These are phyloP conservation scores for Lobophora halterata DNA, from an alignment of 2,888 invertebrate species.

Conservation along the genomic window DNA sequence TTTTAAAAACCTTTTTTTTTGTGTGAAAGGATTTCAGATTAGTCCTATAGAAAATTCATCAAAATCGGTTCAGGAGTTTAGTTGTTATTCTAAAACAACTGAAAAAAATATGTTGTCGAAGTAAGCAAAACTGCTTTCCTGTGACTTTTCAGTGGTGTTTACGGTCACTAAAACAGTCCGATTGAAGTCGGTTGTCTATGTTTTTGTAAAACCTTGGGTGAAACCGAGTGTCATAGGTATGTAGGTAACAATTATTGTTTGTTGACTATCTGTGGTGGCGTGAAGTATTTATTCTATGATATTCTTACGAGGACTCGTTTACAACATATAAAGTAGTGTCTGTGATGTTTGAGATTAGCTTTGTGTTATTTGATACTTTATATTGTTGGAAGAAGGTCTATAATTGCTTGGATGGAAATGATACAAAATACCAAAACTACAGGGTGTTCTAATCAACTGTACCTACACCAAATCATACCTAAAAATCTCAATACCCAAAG, in stretches of 20 bases:
- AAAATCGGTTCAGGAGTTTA: too few species aligned
- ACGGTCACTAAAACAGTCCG: too few species aligned
- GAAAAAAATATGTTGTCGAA: too few species aligned
- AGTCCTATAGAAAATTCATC: too few species aligned
- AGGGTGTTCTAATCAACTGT: too few species aligned
- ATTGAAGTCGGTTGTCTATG: not conserved
- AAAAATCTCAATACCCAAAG: too few species aligned
- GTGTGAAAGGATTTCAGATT: too few species aligned
- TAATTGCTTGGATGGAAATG: constrained; percentile 10
- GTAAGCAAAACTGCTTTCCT: too few species aligned
- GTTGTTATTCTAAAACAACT: too few species aligned
- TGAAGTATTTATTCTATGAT: constrained; percentile 37
- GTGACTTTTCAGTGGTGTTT: not conserved
- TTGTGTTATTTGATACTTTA: constrained; percentile 46
- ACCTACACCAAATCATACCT: too few species aligned
- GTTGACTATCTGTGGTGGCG: constrained; percentile 49
- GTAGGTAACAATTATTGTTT: constrained; percentile 55
- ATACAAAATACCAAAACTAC: not conserved
- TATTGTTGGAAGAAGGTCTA: constrained; percentile 3
- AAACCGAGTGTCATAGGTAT: constrained; percentile 63
- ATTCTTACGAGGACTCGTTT: constrained; percentile 63
- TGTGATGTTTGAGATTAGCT: constrained; percentile 69
- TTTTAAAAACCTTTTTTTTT: too few species aligned
- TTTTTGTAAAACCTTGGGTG: constrained; percentile 9
- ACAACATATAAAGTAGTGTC: constrained; percentile 65